Percentiles rank a stretch among this genome's conserved stretches.
These are phyloP conservation scores for Anguilla megastoma DNA, from an alignment of 2,797 vertebrate genomes.

Conservation along the genomic window DNA sequence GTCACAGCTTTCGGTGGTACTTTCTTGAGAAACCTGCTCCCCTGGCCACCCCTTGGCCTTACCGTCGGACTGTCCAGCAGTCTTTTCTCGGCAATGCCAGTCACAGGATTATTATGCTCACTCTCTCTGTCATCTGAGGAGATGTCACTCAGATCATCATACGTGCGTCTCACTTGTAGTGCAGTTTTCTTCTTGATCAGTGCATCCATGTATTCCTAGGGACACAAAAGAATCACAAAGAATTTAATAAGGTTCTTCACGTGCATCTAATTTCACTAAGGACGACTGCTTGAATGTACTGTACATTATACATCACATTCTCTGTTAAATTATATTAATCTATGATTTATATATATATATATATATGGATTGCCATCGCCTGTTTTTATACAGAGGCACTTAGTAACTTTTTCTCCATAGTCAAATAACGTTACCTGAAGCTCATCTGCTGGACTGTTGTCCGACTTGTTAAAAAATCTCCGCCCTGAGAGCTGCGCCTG, in stretches of 20 bases:
- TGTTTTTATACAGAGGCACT: background rate
- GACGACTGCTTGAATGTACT: background rate
- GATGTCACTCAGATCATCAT: conserved; percentile 54
- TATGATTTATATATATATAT: no score
- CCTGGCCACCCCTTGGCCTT: conserved; percentile 45
- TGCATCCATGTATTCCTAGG: conserved; percentile 55
- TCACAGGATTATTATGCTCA: conserved; percentile 18
- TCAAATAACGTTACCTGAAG: conserved; percentile 32
- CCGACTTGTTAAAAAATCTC: conserved; percentile 38
- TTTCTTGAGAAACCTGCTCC: conserved; percentile 76
- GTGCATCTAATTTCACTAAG: background rate
- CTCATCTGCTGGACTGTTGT: conserved; percentile 41
- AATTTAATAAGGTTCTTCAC: background rate
- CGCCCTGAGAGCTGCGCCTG: conserved; percentile 65
- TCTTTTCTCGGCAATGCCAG: conserved; percentile 27
- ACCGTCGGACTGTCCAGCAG: conserved; percentile 22
- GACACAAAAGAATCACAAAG: background rate
- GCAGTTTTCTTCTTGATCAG: conserved; percentile 26
- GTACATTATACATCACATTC: background rate
- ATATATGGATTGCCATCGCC: background rate
- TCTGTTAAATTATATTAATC: background rate
- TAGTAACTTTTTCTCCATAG: background rate
- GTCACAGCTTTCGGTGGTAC: conserved; percentile 34
- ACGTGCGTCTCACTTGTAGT: conserved; percentile 28
- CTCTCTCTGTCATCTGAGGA: conserved; percentile 48